Base-by-base conservation (phyloP, 2,888 invertebrate species). In the Lasioglossum zephyrum region DNA sequence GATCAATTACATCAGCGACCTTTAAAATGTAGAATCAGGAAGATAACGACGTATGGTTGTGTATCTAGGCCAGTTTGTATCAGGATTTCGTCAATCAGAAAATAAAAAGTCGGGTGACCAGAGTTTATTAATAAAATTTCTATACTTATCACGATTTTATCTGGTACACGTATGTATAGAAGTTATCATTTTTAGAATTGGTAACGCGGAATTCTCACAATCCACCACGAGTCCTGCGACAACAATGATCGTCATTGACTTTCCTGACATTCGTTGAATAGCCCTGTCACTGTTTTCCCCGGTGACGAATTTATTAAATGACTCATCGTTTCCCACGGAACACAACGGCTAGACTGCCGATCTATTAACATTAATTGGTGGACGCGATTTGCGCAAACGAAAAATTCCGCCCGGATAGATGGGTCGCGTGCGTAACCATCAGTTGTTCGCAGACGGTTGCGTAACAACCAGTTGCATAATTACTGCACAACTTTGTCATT, bases 401-500 rank as follows among this genome's bases (percentile, higher is more conserved):
- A 22, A 70, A 70, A 41, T 70, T 70, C 1, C 69, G 41, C 41
- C 11, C 69, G 41, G 4, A 4, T 39, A 36, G 66, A 66, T 9
- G 22, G 18, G 0, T 18, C 18, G 8, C 6, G n/a, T n/a, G 57
- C 31, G 16, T 31, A 1, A 26, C 57, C 63, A 36, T 18, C 18
- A 18, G 6, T 36, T 18, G 31, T 53, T n/a, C 53, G 53, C 8
- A n/a, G 60, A 31, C n/a, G 13, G n/a, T 84, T 73, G 41, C 16
- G 57, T 13, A 79, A 85, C 73, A 8, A 8, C 53, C 8, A 22
- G 60, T 73, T 73, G 57, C 47, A 79, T 60, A 76, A 77, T 69
- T 49, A 13, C 22, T 0, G 16, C 16, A 13, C 44, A 76, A 81
- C 44, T 76, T 26, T 73, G 39, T 73, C 47, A 69, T 31, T 22